A percentile compares a stretch with the other conserved stretches of the same genome.
Conservation (phyloP, 1,140 invertebrate genomes). For the Dendrolimus kikuchii region DNA sequence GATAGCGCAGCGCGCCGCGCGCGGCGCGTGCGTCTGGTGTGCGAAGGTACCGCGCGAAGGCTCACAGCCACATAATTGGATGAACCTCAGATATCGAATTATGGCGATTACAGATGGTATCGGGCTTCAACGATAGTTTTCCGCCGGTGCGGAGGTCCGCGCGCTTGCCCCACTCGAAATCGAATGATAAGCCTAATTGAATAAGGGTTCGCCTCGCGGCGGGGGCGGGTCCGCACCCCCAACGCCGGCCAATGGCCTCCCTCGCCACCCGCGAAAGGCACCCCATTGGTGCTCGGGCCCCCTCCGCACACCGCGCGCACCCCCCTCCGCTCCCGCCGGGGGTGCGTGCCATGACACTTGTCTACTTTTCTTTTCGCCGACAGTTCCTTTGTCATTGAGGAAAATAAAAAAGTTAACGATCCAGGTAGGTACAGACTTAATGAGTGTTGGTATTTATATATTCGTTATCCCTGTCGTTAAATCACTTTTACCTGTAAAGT, state of each 20-base stretch:
- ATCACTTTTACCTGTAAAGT: not conserved
- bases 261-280: constrained; percentile 21
- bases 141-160: constrained; percentile 56
- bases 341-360: constrained; percentile 69
- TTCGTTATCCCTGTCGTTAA: constrained; percentile 4
- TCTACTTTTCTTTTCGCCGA: constrained; percentile 72
- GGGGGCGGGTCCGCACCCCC: constrained; percentile 63
- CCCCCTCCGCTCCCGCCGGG: constrained; percentile 20
- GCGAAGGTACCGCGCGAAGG: constrained; percentile 29
- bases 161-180: constrained; percentile 71
- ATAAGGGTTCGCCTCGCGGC: constrained; percentile 68
- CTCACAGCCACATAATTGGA: constrained; percentile 67
- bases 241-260: constrained; percentile 51
- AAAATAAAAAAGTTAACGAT: constrained; percentile 72
- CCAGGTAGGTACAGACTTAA: constrained; percentile 64
- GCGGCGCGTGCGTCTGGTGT: constrained; percentile 39
- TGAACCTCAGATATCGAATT: constrained; percentile 66
- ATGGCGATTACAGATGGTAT: constrained; percentile 67
- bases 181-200: constrained; percentile 75
- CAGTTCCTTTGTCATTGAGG: constrained; percentile 71
- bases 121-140: constrained; percentile 56
- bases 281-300: constrained; percentile 39
- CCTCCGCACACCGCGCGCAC: constrained; percentile 31
- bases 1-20: constrained; percentile 40
- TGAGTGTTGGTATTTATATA: constrained; percentile 55